phyloP scores from a whole-genome alignment of 30 jellyfish, hydroid and myxozoan species.

The Aurelia sp. region DNA sequence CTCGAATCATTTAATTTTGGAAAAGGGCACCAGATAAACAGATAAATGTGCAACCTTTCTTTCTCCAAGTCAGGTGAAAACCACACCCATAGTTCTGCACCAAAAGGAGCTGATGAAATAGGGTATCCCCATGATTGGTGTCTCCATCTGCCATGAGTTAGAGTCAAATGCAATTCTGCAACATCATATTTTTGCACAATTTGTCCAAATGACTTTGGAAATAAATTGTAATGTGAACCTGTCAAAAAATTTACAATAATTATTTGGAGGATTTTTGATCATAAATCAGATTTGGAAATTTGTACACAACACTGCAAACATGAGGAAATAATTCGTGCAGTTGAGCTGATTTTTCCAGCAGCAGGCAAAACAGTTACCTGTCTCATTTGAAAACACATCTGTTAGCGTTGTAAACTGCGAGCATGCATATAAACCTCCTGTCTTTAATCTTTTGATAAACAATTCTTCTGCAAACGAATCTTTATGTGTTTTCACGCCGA shows the following conservation, averaged over 20 bases:
- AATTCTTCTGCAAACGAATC: conserved; percentile 80
- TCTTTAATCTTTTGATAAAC: conserved; percentile 54
- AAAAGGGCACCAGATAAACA: too few species aligned
- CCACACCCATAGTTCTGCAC: conserved; percentile 98
- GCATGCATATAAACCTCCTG: conserved; percentile 69
- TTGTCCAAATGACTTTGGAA: conserved; percentile 96
- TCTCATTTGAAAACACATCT: conserved; percentile 38
- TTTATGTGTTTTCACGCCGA: neutral
- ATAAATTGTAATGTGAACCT: conserved; percentile 85
- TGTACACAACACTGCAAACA: too few species aligned
- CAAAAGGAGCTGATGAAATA: conserved; percentile 82
- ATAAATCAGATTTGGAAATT: too few species aligned
- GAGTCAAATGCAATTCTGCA: conserved; percentile 85
- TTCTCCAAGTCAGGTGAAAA: conserved; percentile 59
- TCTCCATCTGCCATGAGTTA: conserved; percentile 97
- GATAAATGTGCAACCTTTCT: neutral
- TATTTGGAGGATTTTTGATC: neutral
- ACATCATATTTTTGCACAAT: conserved; percentile 69
- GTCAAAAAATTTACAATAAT: neutral
- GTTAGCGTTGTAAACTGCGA: conserved; percentile 77
- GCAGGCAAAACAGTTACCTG: conserved; percentile 18
- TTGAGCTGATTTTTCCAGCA: too few species aligned
- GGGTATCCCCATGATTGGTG: conserved; percentile 95
- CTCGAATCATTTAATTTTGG: too few species aligned
- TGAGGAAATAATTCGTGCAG: too few species aligned